Evolutionary conservation across 2,113 vertebrate genomes (phyloP).

Genomic region (Myiagra hebetior): DNA sequence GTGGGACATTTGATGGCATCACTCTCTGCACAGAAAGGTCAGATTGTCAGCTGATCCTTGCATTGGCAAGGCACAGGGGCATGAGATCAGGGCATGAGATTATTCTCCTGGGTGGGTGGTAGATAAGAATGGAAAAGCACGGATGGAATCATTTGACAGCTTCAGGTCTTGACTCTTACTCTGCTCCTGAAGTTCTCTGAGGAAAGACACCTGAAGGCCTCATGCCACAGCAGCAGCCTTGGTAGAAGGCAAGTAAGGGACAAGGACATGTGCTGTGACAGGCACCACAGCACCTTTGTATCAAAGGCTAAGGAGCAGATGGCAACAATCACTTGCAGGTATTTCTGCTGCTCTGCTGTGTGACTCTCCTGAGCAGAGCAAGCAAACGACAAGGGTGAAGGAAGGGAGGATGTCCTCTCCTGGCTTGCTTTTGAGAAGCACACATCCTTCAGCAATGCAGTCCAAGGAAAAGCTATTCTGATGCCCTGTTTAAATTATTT

Average conservation of each 20-base stretch:
- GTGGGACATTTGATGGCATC: neutral
- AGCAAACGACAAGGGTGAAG: neutral
- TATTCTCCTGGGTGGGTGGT: rapidly evolving
- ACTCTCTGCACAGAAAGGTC: neutral
- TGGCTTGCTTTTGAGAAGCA: neutral
- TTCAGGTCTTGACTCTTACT: neutral
- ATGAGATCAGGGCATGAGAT: rapidly evolving
- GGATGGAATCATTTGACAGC: neutral
- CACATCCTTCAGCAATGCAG: neutral
- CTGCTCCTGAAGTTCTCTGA: neutral
- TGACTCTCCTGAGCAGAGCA: neutral
- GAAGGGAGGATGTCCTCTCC: neutral
- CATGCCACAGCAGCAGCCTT: neutral
- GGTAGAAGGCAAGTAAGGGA: neutral
- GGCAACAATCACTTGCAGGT: neutral
- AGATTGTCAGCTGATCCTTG: neutral
- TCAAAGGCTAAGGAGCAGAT: neutral
- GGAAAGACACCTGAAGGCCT: neutral
- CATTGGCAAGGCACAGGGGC: neutral
- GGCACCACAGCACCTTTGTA: neutral
- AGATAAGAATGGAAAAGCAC: neutral
- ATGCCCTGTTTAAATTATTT: neutral
- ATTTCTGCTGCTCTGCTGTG: neutral
- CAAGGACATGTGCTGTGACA: rapidly evolving
- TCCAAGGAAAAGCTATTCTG: neutral